phyloP scores from a whole-genome alignment of 2,113 vertebrate species.

The Pipra filicauda region DNA sequence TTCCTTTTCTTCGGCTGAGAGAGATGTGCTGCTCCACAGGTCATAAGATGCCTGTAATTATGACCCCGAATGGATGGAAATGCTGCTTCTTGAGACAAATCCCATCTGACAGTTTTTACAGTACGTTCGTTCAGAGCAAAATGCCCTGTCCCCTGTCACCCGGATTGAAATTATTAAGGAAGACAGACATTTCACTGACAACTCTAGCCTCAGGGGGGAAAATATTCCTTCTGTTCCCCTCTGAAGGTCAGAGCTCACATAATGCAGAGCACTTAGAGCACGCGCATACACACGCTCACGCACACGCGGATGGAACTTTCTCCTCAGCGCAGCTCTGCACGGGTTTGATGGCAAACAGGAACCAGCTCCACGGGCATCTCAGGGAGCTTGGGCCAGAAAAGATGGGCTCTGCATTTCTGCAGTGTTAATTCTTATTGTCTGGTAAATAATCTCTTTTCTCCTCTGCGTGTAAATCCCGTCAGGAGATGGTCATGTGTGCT shows the following conservation, averaged over 20 bases:
- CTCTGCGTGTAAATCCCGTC: neutral
- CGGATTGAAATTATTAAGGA: slow-evolving; percentile 75
- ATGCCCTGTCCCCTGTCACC: slow-evolving; percentile 70
- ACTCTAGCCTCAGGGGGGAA: slow-evolving; percentile 53
- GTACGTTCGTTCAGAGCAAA: slow-evolving; percentile 70
- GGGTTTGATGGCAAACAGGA: neutral
- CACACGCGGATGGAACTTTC: slow-evolving; percentile 2
- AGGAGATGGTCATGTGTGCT: neutral
- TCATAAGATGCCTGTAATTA: slow-evolving; percentile 50
- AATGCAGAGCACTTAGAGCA: slow-evolving; percentile 52
- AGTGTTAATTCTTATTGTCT: neutral
- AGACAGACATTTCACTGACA: slow-evolving; percentile 71
- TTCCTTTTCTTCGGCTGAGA: neutral
- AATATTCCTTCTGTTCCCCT: slow-evolving; percentile 73
- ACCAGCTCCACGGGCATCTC: accelerated
- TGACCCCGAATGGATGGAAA: slow-evolving; percentile 53
- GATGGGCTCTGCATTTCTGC: neutral
- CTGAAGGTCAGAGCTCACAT: slow-evolving; percentile 71
- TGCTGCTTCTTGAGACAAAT: slow-evolving; percentile 69
- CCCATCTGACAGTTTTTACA: slow-evolving; percentile 73
- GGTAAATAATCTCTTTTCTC: neutral
- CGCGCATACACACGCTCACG: neutral
- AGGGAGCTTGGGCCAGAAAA: neutral
- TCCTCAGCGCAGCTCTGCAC: neutral
- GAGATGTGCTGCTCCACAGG: slow-evolving; percentile 49